phyloP scores from a whole-genome alignment of 2,888 invertebrate species.

The Drosophila phalerata region DNA sequence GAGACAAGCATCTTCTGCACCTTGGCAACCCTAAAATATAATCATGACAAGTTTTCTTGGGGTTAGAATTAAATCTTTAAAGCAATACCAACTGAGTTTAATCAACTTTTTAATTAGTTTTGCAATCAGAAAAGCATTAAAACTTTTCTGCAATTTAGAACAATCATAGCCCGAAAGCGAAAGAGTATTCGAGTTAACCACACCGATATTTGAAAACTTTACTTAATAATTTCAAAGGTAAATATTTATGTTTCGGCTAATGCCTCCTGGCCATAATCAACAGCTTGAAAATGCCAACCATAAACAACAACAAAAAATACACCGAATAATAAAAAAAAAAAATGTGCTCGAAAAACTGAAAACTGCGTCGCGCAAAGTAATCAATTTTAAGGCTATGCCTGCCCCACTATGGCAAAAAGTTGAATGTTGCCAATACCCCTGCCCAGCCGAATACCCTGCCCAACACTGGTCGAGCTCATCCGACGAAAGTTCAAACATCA shows the following conservation, averaged over 20 bases:
- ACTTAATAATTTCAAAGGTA: conserved; percentile 78
- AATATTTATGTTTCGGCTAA: conserved; percentile 77
- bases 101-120: conserved; percentile 80
- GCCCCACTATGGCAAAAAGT: conserved; percentile 70
- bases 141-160: conserved; percentile 53
- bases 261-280: conserved; percentile 77
- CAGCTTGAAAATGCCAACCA: conserved; percentile 69
- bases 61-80: conserved; percentile 58
- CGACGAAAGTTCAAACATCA: conserved; percentile 76
- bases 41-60: conserved; percentile 1
- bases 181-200: conserved; percentile 18
- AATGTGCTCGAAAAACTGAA: conserved; percentile 33
- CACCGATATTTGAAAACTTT: conserved; percentile 64
- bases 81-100: conserved; percentile 68
- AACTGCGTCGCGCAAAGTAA: conserved; percentile 69
- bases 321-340: conserved; percentile 14
- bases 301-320: conserved; percentile 4
- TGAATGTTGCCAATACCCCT: conserved; percentile 36
- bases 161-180: conserved; percentile 34
- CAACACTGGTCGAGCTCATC: conserved; percentile 44
- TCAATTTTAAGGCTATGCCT: conserved; percentile 68
- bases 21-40: conserved; percentile 32
- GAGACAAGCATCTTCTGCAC: conserved; percentile 12
- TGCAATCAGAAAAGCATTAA: conserved; percentile 69
- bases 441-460: conserved; percentile 7